phyloP scores from a whole-genome alignment of 2,113 vertebrate species.

The Caloenas nicobarica region DNA sequence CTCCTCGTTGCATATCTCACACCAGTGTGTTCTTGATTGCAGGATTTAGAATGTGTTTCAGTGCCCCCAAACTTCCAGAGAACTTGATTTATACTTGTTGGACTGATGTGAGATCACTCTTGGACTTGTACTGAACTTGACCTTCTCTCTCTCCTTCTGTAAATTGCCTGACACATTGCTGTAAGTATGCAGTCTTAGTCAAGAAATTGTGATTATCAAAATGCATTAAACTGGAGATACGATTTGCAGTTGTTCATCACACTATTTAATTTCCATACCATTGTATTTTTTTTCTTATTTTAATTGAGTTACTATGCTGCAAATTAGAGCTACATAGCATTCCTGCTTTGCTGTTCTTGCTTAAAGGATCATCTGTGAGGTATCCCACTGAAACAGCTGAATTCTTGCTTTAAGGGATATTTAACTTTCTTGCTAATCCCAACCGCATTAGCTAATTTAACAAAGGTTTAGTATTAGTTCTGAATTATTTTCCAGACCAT shows the following conservation, averaged over 20 bases:
- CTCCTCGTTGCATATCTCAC: neutral
- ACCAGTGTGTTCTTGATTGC: rapidly evolving
- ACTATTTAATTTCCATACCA: neutral
- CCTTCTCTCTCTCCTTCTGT: neutral
- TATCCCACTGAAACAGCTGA: neutral
- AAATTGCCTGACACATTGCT: conserved; percentile 17
- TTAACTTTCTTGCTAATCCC: neutral
- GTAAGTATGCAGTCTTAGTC: neutral
- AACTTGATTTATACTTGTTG: neutral
- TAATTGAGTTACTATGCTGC: conserved; percentile 16
- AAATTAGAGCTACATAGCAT: neutral
- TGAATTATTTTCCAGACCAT: neutral
- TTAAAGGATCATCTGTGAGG: neutral
- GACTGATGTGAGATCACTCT: neutral
- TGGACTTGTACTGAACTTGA: neutral
- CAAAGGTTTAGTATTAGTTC: neutral
- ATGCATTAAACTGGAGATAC: neutral
- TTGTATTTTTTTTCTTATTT: conserved; percentile 2
- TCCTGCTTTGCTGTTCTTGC: neutral
- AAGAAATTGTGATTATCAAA: conserved; percentile 31
- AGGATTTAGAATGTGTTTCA: neutral
- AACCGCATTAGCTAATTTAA: neutral
- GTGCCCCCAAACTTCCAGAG: neutral
- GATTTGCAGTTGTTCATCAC: conserved; percentile 28
- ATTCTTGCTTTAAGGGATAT: neutral